Percentiles rank a stretch among this genome's conserved stretches.
Conservation (phyloP, 2,113 vertebrate genomes). For the Pampusana beccarii region DNA sequence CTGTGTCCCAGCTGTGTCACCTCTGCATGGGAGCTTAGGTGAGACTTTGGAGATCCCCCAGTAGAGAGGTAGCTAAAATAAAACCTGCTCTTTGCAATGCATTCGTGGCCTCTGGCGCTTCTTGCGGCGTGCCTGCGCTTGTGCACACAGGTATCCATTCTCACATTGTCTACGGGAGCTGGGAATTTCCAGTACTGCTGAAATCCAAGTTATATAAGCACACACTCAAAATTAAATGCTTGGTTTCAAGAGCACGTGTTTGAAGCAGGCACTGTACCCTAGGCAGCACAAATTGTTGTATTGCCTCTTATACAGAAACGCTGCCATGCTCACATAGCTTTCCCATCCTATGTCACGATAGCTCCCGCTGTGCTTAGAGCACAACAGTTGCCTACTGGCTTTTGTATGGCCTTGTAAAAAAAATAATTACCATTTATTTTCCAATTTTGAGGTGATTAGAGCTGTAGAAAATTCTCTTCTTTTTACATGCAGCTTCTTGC, state of each 20-base stretch:
- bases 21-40: no score
- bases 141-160: not conserved
- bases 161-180: not conserved
- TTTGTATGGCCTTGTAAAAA: not conserved
- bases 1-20: no score
- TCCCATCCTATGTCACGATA: not conserved
- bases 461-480: not conserved
- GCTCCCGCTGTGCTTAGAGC: not conserved
- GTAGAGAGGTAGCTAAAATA: no score
- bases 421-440: not conserved
- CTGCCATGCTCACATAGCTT: not conserved
- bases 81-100: no score
- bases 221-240: not conserved
- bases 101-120: no score
- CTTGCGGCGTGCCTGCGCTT: no score
- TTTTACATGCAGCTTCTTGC: not conserved
- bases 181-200: not conserved
- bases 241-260: not conserved
- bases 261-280: not conserved
- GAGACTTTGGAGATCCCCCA: no score
- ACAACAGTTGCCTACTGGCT: not conserved
- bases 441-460: not conserved
- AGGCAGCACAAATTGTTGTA: not conserved
- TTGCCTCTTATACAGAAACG: not conserved
- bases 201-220: not conserved